These are phyloP conservation scores for Trichomalopsis sarcophagae DNA, from an alignment of 1,140 invertebrate species.

Conservation along the genomic window DNA sequence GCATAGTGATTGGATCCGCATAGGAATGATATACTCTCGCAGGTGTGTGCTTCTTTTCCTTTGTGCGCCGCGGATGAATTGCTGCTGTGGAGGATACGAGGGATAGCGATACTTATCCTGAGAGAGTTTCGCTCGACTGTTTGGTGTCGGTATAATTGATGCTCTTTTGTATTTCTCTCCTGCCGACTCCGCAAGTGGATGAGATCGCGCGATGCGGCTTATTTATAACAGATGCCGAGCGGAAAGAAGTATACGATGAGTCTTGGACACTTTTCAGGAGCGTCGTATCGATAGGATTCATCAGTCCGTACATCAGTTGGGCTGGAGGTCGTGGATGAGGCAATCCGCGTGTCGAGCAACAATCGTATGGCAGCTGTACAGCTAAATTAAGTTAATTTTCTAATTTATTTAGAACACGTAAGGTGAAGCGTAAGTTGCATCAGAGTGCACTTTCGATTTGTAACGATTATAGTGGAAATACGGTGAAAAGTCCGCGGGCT, in stretches of 20 bases:
- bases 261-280: too few relatives aligned
- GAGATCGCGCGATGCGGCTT: neutral
- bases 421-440: neutral
- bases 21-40: too few relatives aligned
- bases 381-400: neutral
- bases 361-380: neutral
- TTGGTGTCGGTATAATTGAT: neutral
- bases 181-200: too few relatives aligned
- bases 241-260: too few relatives aligned
- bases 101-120: neutral
- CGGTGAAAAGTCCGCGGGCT: neutral
- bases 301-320: too few relatives aligned
- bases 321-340: neutral
- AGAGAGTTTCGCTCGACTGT: neutral
- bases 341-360: neutral
- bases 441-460: neutral
- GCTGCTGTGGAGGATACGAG: neutral
- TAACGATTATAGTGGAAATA: neutral
- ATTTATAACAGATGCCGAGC: too few relatives aligned
- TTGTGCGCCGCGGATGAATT: neutral
- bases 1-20: neutral
- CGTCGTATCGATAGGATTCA: too few relatives aligned
- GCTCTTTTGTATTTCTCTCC: neutral
- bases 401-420: constrained; percentile 1
- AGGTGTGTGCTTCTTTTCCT: neutral